Base-by-base conservation (phyloP, 2,888 invertebrate species). In the Drosophila limbata region DNA sequence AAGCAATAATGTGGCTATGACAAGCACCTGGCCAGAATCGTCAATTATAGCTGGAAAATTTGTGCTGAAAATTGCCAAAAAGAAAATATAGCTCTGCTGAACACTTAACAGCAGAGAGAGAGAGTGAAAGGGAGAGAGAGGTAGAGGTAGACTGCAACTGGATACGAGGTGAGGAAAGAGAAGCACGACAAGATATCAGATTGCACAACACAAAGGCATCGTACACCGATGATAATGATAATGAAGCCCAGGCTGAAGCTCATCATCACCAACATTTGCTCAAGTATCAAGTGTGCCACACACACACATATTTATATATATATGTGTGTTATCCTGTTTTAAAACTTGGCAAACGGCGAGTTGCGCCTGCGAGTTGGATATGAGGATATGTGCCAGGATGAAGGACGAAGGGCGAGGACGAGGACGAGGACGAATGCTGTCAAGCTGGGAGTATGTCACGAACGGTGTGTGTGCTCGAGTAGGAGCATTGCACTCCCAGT, bases 401-500 rank as follows among this genome's bases (percentile, higher is more conserved):
- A 45, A 52, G 28, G 15, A 53, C 52, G 39, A 28, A 45, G 64
- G 19, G 55, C 37, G 25, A 57, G 42, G 50, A 51, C 42, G 59
- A 47, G 25, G n/a, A 60, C 52, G 47, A 57, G 42, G 50, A 62
- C 28, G 28, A 62, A 59, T 60, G 63, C 76, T 71, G 70, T 15
- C 21, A 42, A 9, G 84, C 65, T 70, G 73, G 64, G 89, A 91
- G 89, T 91, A 87, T 91, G 90, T 89, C 90, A 91, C 86, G 87
- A 89, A 83, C 81, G 73, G 65, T 75, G 66, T 80, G 78, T 77
- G 79, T 77, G 83, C 76, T 87, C 73, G 84, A 86, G 84, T 84
- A 90, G 88, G 87, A 86, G 89, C 86, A 87, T 73, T 87, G 86
- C 90, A 90, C 86, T 87, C 73, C 64, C 84, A 52, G 73, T 51